phyloP scores from a whole-genome alignment of 2,888 invertebrate genomes.

The Pseudococcus jackbeardsleyi region DNA sequence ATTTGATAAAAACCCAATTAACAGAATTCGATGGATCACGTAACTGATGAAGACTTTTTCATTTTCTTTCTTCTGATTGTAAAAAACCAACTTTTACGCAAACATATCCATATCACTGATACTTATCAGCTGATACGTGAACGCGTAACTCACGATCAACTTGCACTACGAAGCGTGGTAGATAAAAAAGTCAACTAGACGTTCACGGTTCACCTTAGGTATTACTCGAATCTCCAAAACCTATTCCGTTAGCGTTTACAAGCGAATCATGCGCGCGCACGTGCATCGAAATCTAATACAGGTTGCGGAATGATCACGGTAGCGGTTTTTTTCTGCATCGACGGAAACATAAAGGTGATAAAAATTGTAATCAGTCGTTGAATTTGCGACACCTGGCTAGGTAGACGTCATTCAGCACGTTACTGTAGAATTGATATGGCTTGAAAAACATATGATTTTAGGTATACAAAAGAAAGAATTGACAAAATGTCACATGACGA shows the following conservation, averaged over 20 bases:
- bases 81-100: neutral
- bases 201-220: conserved; percentile 31
- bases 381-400: neutral
- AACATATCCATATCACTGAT: neutral
- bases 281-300: neutral
- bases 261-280: conserved; percentile 5
- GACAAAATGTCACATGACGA: neutral
- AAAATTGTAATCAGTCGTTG: neutral
- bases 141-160: conserved; percentile 35
- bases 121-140: conserved; percentile 14
- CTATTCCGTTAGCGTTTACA: neutral
- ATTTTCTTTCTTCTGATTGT: neutral
- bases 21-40: conserved; percentile 9
- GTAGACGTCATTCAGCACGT: neutral
- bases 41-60: neutral
- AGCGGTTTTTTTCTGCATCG: neutral
- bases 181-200: conserved; percentile 4
- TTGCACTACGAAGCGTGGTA: neutral
- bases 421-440: neutral
- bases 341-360: neutral
- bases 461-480: neutral
- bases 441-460: neutral
- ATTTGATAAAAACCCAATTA: neutral
- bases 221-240: conserved; percentile 29
- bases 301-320: neutral